Evolutionary conservation across 2,797 vertebrate species (phyloP).

Genomic region (Eurystomus glaucurus): DNA sequence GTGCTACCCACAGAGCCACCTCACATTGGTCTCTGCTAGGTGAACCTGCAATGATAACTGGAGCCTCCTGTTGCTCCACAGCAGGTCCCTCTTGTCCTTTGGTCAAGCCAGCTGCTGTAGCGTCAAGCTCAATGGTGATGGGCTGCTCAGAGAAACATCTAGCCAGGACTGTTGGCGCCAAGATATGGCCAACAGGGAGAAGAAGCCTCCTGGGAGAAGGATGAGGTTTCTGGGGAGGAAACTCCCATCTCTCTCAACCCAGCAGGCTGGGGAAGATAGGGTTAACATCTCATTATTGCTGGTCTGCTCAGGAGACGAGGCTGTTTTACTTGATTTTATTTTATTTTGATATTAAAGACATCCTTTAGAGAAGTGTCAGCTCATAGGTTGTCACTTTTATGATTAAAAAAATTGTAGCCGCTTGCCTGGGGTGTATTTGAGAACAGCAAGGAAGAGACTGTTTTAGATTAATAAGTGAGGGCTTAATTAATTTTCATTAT

Average conservation of each 20-base stretch:
- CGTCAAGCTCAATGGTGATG: background rate
- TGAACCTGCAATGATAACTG: background rate
- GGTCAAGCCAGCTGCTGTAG: background rate
- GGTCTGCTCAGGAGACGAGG: background rate
- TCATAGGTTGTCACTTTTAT: background rate
- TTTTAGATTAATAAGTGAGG: conserved; percentile 18
- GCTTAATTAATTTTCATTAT: conserved; percentile 69
- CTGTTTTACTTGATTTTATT: background rate
- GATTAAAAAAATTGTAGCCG: background rate
- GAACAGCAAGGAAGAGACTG: background rate
- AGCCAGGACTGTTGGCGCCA: background rate
- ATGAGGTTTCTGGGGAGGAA: background rate
- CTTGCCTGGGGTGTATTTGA: background rate
- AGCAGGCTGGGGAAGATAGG: background rate
- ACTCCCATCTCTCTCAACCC: background rate
- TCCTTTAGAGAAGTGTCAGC: conserved; percentile 43
- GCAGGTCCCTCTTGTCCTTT: background rate
- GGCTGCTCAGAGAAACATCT: background rate
- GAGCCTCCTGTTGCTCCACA: background rate
- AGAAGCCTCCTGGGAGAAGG: background rate
- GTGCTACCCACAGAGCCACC: background rate
- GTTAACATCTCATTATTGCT: background rate
- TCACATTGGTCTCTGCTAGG: accelerated
- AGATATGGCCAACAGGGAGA: background rate
- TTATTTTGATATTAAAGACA: conserved; percentile 55